Conservation (phyloP, 2,888 invertebrate species). For the Melieria picta region DNA sequence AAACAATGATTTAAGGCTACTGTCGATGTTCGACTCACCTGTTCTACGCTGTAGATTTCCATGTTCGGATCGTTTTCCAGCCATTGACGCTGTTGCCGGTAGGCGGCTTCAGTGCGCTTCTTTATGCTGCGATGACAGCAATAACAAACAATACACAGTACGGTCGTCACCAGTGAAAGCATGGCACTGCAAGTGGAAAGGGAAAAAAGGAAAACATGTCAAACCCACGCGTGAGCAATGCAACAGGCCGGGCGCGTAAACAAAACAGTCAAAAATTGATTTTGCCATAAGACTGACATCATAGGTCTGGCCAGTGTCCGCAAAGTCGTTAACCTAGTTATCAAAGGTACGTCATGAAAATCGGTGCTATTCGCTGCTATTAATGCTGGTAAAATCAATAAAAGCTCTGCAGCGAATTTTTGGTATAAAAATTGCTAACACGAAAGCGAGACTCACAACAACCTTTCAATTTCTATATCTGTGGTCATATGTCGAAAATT, state of each 20-base stretch:
- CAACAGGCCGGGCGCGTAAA: neutral
- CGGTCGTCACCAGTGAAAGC: conserved; percentile 79
- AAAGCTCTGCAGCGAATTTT: no score
- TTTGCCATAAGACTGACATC: no score
- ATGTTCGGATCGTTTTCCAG: conserved; percentile 65
- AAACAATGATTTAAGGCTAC: neutral
- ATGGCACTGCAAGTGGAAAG: conserved; percentile 72
- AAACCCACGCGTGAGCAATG: conserved; percentile 14
- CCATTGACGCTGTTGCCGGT: conserved; percentile 64
- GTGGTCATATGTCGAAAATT: no score
- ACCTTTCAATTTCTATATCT: no score
- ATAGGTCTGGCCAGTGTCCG: no score
- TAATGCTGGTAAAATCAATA: no score
- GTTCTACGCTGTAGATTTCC: conserved; percentile 67
- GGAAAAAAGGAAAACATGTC: conserved; percentile 15
- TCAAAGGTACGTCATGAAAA: no score
- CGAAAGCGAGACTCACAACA: no score
- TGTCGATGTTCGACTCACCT: conserved; percentile 53
- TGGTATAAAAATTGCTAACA: no score
- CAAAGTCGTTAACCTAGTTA: no score
- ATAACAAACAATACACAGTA: conserved; percentile 81
- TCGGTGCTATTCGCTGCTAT: no score
- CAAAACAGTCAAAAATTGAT: neutral
- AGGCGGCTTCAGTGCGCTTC: conserved; percentile 64
- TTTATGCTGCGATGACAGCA: conserved; percentile 70